phyloP scores from a whole-genome alignment of 2,113 vertebrate species.

The Andinoacara biseriatus region DNA sequence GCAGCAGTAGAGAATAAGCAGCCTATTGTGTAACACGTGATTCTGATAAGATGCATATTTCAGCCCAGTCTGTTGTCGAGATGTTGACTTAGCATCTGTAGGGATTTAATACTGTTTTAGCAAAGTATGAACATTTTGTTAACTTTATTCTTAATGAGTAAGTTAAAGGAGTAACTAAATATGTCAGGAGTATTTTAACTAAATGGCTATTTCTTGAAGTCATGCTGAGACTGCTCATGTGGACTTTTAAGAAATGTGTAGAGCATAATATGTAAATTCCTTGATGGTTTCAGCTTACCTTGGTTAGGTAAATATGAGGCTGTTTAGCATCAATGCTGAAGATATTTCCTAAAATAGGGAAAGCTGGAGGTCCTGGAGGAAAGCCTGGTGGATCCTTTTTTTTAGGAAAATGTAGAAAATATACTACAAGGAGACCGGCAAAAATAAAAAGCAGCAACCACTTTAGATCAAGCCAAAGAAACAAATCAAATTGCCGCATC shows the following conservation, averaged over 20 bases:
- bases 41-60: slow-evolving; percentile 19
- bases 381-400: slow-evolving; percentile 75
- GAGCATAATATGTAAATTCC: background rate
- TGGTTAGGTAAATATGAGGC: slow-evolving; percentile 79
- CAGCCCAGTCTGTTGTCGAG: slow-evolving; percentile 2
- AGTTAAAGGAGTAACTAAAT: background rate
- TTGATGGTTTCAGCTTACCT: slow-evolving; percentile 67
- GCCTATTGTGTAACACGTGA: slow-evolving; percentile 58
- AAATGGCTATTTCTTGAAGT: background rate
- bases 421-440: slow-evolving; percentile 64
- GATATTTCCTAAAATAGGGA: slow-evolving; percentile 83
- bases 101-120: background rate
- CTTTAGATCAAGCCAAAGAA: slow-evolving; percentile 55
- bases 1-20: slow-evolving; percentile 35
- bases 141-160: background rate
- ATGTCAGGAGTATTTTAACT: background rate
- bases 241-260: background rate
- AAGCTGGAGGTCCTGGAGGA: slow-evolving; percentile 78
- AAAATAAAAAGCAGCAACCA: slow-evolving; percentile 69
- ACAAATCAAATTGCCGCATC: slow-evolving; percentile 63
- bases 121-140: background rate
- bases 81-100: background rate
- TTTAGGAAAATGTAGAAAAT: slow-evolving; percentile 68
- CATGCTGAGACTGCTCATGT: background rate
- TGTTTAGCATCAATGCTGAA: slow-evolving; percentile 71